Evolutionary conservation across 2,888 invertebrate species (phyloP), one percentile per base, ranked within the genome.

Genomic region (Cosmopolites sordidus): DNA sequence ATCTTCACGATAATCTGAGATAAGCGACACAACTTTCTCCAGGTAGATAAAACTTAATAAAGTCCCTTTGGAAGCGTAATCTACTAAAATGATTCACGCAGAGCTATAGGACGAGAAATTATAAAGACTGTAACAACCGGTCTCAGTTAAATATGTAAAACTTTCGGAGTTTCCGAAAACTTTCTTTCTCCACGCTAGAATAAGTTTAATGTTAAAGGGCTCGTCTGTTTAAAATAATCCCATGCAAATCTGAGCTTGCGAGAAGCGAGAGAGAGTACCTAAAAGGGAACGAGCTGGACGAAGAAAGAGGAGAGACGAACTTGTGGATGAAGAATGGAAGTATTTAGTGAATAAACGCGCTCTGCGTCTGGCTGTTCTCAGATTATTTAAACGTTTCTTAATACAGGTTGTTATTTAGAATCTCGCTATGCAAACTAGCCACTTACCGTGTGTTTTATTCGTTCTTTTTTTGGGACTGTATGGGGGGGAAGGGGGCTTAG

Each of bases 381-480:
- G 74, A 73, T 74, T 74, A 74, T 74, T 73, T 74, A 74, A 74
- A 72, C 73, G 73, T 71, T 74, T 73, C 73, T 74, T 74, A 74
- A 74, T 74, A 73, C 73, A 69, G 67, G 68, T 72, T 73, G 71
- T 73, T 73, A 73, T 73, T 74, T 73, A 73, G 71, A 72, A 73
- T 73, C 69, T 67, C 70, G 43, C 52, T 30, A 56, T 53, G 52
- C 57, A 54, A 54, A 54, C 51, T 54, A 54, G 54, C 43, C 60
- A 62, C 63, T 64, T 61, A 62, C 51, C 58, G 56, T 62, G 64
- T 65, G 64, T 65, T 64, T 62, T 61, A 63, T 62, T 60, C 58
- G 58, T 58, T 59, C 58, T 54, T 64, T 62, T 60, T 63, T 59
- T 60, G 63, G 59, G 65, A n/a, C n/a, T n/a, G n/a, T n/a, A n/a